These are phyloP conservation scores for Pagetopsis macropterus DNA, from an alignment of 2,797 vertebrate genomes.

Conservation along the genomic window DNA sequence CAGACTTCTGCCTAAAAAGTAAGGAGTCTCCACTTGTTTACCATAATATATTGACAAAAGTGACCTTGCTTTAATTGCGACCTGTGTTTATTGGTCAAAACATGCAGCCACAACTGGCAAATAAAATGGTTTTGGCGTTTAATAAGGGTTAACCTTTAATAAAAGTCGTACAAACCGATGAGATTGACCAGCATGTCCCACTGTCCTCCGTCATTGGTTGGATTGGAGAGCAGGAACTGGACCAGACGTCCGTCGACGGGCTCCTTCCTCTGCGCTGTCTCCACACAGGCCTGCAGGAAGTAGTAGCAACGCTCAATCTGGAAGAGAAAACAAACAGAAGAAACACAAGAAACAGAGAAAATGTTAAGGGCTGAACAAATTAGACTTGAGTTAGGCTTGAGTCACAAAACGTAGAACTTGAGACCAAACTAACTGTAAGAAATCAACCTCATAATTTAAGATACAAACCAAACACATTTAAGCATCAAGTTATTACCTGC, in stretches of 20 bases:
- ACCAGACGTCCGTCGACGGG: slow-evolving; percentile 92
- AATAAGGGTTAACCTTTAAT: too few relatives aligned
- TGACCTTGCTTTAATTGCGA: too few relatives aligned
- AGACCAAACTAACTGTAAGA: not conserved
- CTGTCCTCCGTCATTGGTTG: slow-evolving; percentile 95
- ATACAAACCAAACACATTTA: too few relatives aligned
- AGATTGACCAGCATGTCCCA: slow-evolving; percentile 99
- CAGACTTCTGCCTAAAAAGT: too few relatives aligned
- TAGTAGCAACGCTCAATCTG: slow-evolving; percentile 97
- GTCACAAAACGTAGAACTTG: not conserved
- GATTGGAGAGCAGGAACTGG: slow-evolving; percentile 94
- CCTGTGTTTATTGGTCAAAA: too few relatives aligned
- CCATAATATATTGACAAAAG: too few relatives aligned
- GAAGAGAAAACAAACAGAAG: not conserved
- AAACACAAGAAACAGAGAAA: not conserved
- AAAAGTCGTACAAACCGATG: slow-evolving; percentile 85
- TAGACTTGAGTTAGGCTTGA: not conserved
- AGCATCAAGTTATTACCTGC: not conserved
- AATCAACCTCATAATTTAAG: not conserved
- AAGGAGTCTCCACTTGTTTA: too few relatives aligned
- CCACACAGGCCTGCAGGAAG: slow-evolving; percentile 93
- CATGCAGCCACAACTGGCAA: too few relatives aligned
- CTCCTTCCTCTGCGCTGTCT: slow-evolving; percentile 93
- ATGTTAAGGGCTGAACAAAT: not conserved
- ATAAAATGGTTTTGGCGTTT: too few relatives aligned